A percentile compares a stretch with the other conserved stretches of the same genome.
Conservation (phyloP, 2,797 vertebrate species). For the Spheniscus humboldti region DNA sequence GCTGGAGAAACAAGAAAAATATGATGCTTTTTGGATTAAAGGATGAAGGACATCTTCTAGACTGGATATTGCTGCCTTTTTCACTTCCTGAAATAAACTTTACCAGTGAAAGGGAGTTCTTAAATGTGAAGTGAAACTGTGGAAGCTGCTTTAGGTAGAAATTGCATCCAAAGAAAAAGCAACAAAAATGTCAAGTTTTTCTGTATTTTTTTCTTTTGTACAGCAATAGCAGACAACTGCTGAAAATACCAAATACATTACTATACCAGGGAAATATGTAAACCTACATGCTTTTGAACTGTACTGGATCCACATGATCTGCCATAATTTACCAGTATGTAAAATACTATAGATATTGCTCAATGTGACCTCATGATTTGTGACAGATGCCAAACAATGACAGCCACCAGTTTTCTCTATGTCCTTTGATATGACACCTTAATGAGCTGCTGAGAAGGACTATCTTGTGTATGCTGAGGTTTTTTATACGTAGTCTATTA, state of each 20-base stretch:
- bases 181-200: not conserved
- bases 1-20: not conserved
- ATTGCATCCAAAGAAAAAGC: not conserved
- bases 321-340: not conserved
- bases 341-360: not conserved
- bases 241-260: not conserved
- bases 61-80: not conserved
- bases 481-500: not conserved
- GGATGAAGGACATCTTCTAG: not conserved
- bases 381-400: not conserved
- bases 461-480: fast-evolving
- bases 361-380: not conserved
- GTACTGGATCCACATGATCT: not conserved
- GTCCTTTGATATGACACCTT: not conserved
- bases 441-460: not conserved
- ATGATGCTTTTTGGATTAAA: not conserved
- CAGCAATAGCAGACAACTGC: not conserved
- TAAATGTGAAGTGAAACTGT: not conserved
- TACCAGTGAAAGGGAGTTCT: not conserved
- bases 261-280: not conserved
- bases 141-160: not conserved
- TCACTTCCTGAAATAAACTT: not conserved
- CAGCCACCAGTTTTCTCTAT: not conserved
- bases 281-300: not conserved
- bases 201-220: not conserved